Conservation (phyloP, 2,113 vertebrate genomes). For the Psettodes erumei region DNA sequence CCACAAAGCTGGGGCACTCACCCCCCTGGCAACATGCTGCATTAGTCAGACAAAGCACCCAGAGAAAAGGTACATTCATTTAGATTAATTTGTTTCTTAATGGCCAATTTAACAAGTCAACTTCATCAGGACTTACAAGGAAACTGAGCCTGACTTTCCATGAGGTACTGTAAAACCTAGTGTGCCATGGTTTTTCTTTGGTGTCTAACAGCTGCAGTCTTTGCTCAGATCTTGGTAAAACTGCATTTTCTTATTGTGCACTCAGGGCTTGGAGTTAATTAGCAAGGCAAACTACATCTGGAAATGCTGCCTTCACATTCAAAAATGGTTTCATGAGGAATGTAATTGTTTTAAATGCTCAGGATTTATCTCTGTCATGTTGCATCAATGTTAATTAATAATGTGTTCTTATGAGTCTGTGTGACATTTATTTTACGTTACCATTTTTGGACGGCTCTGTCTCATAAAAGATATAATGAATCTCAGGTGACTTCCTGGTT, state of each 20-base stretch:
- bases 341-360: neutral
- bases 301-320: neutral
- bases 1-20: constrained; percentile 35
- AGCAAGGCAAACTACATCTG: neutral
- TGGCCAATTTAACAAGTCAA: constrained; percentile 26
- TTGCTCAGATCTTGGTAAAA: neutral
- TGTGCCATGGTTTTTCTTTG: neutral
- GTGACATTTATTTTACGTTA: neutral
- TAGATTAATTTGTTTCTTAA: constrained; percentile 44
- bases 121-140: neutral
- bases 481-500: neutral
- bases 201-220: neutral
- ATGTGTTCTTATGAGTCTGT: neutral
- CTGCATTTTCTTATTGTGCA: neutral
- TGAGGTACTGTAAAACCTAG: neutral
- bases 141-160: constrained; percentile 13
- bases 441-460: neutral
- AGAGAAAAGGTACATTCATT: constrained; percentile 30
- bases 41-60: constrained; percentile 46
- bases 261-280: neutral
- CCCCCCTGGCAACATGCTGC: constrained; percentile 32
- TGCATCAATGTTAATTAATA: too few species aligned
- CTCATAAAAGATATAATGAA: neutral
- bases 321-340: neutral
- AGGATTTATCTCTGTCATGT: neutral